phyloP scores from a whole-genome alignment of 2,888 invertebrate species.

The Dynastes tityus region DNA sequence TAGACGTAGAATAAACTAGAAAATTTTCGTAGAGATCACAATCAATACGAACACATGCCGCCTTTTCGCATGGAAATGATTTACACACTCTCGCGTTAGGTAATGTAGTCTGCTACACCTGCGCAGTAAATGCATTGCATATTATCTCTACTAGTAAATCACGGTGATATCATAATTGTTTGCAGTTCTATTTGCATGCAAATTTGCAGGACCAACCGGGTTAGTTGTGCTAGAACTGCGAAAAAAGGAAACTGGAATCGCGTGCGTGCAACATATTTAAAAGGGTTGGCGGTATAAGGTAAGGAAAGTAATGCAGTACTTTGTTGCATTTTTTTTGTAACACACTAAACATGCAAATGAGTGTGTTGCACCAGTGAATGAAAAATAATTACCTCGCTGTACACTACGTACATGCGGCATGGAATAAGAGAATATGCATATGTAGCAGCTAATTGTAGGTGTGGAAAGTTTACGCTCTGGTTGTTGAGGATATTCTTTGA shows the following conservation, averaged over 20 bases:
- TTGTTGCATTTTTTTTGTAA: constrained; percentile 8
- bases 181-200: constrained; percentile 24
- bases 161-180: constrained; percentile 15
- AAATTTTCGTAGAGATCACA: not conserved
- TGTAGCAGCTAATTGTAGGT: too few relatives aligned
- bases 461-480: too few relatives aligned
- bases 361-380: too few relatives aligned
- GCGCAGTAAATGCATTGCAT: not conserved
- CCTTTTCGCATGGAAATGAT: not conserved
- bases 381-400: too few relatives aligned
- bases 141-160: constrained; percentile 13
- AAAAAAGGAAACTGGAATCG: constrained; percentile 12
- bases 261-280: constrained; percentile 5
- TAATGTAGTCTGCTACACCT: not conserved
- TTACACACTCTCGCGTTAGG: not conserved
- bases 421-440: too few relatives aligned
- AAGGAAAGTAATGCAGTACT: not conserved
- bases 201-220: not conserved
- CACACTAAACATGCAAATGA: constrained; percentile 3
- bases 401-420: too few relatives aligned
- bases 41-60: not conserved
- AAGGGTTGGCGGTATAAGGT: not conserved
- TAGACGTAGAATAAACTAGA: too few relatives aligned
- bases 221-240: not conserved
- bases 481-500: too few relatives aligned